Conservation (phyloP, 2,888 invertebrate species). For the Tanytarsus gracilentus region DNA sequence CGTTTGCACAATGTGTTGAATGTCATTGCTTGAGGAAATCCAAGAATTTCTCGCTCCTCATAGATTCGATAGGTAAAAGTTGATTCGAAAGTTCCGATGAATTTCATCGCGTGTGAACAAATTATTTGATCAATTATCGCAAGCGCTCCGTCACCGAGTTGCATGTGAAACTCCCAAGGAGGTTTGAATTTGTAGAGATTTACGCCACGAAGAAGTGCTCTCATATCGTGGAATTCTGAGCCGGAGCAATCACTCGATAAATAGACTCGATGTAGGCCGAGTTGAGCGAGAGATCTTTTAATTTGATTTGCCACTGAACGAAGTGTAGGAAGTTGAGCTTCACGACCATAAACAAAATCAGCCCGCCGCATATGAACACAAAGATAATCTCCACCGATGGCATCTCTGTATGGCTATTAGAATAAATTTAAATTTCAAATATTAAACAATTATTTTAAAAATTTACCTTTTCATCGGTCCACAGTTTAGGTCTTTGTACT, state of each 20-base stretch:
- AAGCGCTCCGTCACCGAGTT: constrained; percentile 65
- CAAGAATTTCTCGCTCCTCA: constrained; percentile 93
- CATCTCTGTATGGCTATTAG: constrained; percentile 44
- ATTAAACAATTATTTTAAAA: neutral
- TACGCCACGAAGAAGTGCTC: constrained; percentile 36
- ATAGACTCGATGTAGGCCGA: constrained; percentile 57
- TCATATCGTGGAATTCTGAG: constrained; percentile 38
- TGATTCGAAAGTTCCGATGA: constrained; percentile 88
- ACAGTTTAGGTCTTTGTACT: constrained; percentile 51
- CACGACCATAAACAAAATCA: constrained; percentile 45
- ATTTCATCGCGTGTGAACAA: constrained; percentile 76
- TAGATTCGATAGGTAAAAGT: constrained; percentile 95
- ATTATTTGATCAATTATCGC: constrained; percentile 95
- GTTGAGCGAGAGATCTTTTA: constrained; percentile 47
- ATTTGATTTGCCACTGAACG: constrained; percentile 68
- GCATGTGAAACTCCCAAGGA: constrained; percentile 13
- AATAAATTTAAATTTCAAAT: neutral
- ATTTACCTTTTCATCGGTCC: constrained; percentile 52
- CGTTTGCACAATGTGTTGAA: constrained; percentile 66
- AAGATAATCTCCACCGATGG: constrained; percentile 62
- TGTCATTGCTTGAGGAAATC: constrained; percentile 68
- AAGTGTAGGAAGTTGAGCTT: constrained; percentile 68
- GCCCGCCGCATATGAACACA: constrained; percentile 55
- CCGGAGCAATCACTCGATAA: constrained; percentile 75
- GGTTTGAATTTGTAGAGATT: constrained; percentile 37